Base-by-base conservation (phyloP, 2,797 vertebrate species). In the Semotilus atromaculatus region DNA sequence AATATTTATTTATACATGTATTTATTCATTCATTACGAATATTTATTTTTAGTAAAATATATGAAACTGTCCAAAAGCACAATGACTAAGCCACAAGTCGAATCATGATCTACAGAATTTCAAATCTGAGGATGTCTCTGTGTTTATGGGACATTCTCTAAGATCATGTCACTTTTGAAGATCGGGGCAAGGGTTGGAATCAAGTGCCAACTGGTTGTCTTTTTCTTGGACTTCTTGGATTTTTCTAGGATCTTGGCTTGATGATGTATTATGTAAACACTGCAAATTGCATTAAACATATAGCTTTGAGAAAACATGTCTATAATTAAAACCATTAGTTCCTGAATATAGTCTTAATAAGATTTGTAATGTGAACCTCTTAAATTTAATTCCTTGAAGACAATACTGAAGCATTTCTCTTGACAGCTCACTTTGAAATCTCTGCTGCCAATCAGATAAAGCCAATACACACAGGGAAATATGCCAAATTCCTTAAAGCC, bases 401-500 rank as follows among this genome's bases (percentile, higher is more conserved):
- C 64, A 80, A 36, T 21, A 68, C 29, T 80, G 31, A 68, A 80
- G 43, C 64, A 80, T 66, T 66, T 34, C 40, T 43, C 34, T 70
- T 68, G 66, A 81, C 26, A 62, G 26, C 19, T 55, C 64, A 55
- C 73, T 26, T 66, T 19, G 26, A 60, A 53, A 18, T 68, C 62
- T 67, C 62, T 6, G 11, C 45, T 60, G 45, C 70, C 75, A 68
- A 80, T 79, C 82, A 84, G 77, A 84, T 84, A 51, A 77, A 77
- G 73, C 7, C 34, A 53, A 34, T 34, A 48, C 36, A 34, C 34
- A 3, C 6, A 23, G 19, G 48, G 62, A 84, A 88, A 85, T 64
- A 81, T 87, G 85, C 82, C 87, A 90, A 70, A 91, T 91, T 89
- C 89, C 84, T 90, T 26, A 40, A 74, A 88, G 80, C 84, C 80